Base-by-base conservation (phyloP, 2,113 vertebrate species). In the Taurulus bubalis region DNA sequence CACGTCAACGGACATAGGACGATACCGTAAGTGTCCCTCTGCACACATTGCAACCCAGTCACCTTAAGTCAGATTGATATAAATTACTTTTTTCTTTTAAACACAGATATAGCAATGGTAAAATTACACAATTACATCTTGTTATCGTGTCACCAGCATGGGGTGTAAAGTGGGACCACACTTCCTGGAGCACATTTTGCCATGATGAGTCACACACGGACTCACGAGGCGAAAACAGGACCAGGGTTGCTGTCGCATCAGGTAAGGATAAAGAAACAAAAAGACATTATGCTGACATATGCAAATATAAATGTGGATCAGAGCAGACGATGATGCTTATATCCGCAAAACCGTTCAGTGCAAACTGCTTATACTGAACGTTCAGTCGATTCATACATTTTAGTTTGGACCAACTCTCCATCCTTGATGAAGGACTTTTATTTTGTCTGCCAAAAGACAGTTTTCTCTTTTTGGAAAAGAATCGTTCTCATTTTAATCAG, bases 401-500 rank as follows among this genome's bases (percentile, higher is more conserved):
- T 15, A 22, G 22, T 47, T 36, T 47, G 49, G 2, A 20, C 49
- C 34, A 28, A 59, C 40, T 69, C 36, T 22, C 22, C 24, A 42
- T 15, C 63, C 36, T 26, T 11, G 16, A 65, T 49, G 28, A 5
- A 22, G 3, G 0, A 66, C 34, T 60, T 77, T 8, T 26, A 70
- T 59, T 36, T 14, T 16, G 56, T 56, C 16, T 2, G 26, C 15
- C 58, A 40, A 75, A 63, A 60, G 60, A 59, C 45, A 30, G 8
- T 36, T n/a, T 30, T 12, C 63, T 34, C 5, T 64, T 26, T 59
- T 47, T 55, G 20, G 42, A 76, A 83, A 32, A n/a, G 14, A 75
- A 38, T 66, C 42, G 11, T 28, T 38, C 24, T 74, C 10, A 20
- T 71, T 53, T 80, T 42, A 26, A 45, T 83, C 20, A 40, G 28